Evolutionary conservation across 2,113 vertebrate genomes (phyloP).

Genomic region (Ciconia stormi): DNA sequence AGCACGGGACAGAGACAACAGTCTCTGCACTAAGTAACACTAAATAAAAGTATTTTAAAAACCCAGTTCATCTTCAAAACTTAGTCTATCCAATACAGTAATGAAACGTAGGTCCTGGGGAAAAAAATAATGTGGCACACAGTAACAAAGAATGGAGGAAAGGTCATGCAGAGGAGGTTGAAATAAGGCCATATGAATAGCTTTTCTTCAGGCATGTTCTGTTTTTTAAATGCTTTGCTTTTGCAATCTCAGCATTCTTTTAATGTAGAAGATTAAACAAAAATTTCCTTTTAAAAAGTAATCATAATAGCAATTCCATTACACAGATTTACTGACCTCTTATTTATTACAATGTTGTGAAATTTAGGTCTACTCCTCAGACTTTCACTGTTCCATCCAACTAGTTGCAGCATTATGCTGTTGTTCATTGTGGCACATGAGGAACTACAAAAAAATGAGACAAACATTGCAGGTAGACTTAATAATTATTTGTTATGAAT

Average conservation of each 20-base stretch:
- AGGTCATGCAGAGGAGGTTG: slow-evolving; percentile 6
- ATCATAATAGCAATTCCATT: neutral
- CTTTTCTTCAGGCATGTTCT: slow-evolving; percentile 36
- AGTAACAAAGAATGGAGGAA: neutral
- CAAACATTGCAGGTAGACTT: neutral
- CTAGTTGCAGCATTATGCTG: neutral
- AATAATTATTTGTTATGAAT: neutral
- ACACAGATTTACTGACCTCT: neutral
- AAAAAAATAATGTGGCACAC: neutral
- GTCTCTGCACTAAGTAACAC: neutral
- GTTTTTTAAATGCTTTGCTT: slow-evolving; percentile 25
- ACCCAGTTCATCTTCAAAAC: neutral
- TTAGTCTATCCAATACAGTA: neutral
- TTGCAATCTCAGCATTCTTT: slow-evolving; percentile 29
- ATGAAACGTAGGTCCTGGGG: neutral
- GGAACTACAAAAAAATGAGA: neutral
- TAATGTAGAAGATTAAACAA: slow-evolving; percentile 32
- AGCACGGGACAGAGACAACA: neutral
- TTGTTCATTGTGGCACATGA: neutral
- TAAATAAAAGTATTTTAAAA: neutral
- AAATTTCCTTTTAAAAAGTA: neutral
- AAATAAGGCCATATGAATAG: neutral
- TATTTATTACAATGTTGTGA: neutral
- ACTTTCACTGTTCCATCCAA: neutral
- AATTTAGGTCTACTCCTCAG: neutral